Conservation (phyloP, 2,888 invertebrate species). For the Drosophila koepferae region DNA sequence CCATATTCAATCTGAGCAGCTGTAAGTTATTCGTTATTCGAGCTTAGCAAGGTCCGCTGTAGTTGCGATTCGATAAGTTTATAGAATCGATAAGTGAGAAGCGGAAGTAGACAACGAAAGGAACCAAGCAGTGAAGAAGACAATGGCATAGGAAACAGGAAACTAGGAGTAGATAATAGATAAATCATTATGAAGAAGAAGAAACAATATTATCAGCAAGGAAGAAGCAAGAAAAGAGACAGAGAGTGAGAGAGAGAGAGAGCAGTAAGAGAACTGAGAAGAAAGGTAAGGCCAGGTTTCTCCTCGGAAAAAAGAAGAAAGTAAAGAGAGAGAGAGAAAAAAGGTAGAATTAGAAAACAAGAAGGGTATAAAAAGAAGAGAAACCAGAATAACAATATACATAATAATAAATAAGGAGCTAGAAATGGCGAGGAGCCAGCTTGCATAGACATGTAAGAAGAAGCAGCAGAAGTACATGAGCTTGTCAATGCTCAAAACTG, state of each 20-base stretch:
- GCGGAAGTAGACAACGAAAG: no score
- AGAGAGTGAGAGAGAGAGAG: no score
- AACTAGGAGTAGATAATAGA: neutral
- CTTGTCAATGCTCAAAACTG: constrained; percentile 23
- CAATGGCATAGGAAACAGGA: neutral
- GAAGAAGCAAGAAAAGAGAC: no score
- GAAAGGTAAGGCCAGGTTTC: no score
- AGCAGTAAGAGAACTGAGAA: no score
- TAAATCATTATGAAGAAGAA: neutral
- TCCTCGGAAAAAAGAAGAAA: neutral
- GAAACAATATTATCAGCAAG: neutral
- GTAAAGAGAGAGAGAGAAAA: neutral
- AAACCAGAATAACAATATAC: neutral
- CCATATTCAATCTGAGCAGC: neutral
- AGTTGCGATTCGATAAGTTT: neutral
- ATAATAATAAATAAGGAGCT: neutral
- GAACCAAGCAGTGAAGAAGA: neutral
- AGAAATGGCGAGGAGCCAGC: neutral
- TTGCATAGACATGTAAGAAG: neutral
- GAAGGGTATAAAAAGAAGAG: neutral
- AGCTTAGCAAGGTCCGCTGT: neutral
- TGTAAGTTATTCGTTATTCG: neutral
- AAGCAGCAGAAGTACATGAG: constrained; percentile 1
- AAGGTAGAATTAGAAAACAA: neutral
- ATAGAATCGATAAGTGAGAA: neutral